Base-by-base conservation (phyloP, 2,113 vertebrate species). In the Nanorana parkeri region DNA sequence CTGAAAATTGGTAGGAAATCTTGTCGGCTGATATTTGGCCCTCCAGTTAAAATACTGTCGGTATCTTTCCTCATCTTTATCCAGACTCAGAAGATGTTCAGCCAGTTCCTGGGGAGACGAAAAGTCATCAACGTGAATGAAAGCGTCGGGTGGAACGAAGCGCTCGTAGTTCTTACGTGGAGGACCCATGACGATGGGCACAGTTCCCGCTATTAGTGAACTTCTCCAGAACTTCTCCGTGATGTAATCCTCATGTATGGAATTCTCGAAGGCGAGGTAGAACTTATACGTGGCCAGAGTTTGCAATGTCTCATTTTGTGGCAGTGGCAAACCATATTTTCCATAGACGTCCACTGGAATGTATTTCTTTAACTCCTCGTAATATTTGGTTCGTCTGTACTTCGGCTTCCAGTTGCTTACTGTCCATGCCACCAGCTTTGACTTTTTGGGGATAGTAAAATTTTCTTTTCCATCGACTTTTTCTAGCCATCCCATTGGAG, bases 211-310 rank as follows among this genome's bases (percentile, higher is more conserved):
- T 20, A 77, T 73, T 75, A 94, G 73, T 0, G 93, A 90, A 0
- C 94, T 95, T 47, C 16, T 47, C 93, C 94, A 94, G 13, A 94
- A 85, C 85, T 96, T 96, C 90, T 95, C 94, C 0, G 90, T 93
- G 86, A 95, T 93, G 85, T 94, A 96, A 84, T 94, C 94, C 0
- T 64, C 86, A 0, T 93, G 87, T 66, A 69, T 17, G 0, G 94
- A 94, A 88, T 96, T 96, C 89, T 96, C 94, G 0, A 96, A 95
- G 2, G 94, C 93, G 80, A 96, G 80, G 87, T 95, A 76, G 23
- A 96, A 96, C 5, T 75, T 85, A 73, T 95, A 94, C 3, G 83
- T 91, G 68, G 88, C 84, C 2, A 93, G 0, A 1, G 17, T 80
- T 21, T 73, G 0, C 0, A 58, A 16, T 24, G 83, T 81, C 8